Percentiles rank a stretch among this genome's conserved stretches.
Conservation (phyloP, 2,113 vertebrate genomes). For the Redunca redunca region DNA sequence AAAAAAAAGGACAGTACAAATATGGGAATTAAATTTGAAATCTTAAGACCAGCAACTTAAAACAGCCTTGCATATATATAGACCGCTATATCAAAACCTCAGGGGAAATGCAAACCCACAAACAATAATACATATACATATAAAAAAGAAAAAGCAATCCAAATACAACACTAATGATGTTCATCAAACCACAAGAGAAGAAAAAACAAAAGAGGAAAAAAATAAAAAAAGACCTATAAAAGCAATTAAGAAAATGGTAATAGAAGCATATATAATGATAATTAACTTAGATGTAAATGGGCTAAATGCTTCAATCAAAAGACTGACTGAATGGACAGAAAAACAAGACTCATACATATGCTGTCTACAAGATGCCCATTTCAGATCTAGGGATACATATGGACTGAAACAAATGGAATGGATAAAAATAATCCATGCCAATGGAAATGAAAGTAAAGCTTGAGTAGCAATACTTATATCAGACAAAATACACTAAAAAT, state of each 20-base stretch:
- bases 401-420: background rate
- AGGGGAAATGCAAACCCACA: background rate
- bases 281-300: background rate
- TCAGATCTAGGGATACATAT: background rate
- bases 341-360: background rate
- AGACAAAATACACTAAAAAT: background rate
- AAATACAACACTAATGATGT: background rate
- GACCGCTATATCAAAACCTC: background rate
- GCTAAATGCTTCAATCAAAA: background rate
- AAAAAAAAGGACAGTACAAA: background rate
- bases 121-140: background rate
- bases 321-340: background rate
- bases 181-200: background rate
- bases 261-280: background rate
- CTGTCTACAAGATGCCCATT: background rate
- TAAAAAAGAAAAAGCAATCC: background rate
- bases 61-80: background rate
- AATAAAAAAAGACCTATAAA: background rate
- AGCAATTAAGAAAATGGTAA: background rate
- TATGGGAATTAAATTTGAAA: background rate
- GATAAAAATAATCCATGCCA: background rate
- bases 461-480: background rate
- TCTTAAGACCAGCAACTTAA: background rate
- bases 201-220: background rate
- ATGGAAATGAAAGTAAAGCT: background rate